Base-by-base conservation (phyloP, 2,888 invertebrate genomes). In the Lottia gigantea region DNA sequence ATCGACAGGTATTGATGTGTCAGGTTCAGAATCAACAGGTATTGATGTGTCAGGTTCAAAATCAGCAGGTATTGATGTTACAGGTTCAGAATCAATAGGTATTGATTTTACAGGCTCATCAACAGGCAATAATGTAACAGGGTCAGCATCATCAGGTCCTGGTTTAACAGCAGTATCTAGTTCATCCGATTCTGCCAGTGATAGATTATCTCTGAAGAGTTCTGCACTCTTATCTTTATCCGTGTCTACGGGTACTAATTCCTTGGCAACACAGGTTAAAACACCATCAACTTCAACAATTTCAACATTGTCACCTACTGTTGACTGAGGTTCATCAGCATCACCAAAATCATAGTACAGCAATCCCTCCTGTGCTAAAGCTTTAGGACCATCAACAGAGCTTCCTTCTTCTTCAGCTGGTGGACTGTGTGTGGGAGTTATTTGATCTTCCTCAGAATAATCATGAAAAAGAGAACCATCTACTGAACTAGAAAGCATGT, bases 261-360 rank as follows among this genome's bases (percentile, higher is more conserved):
- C 40, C 19, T 55, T 23, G 23, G 19, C 19, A 23, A 55, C 55
- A 55, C 19, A 55, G 19, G 11, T 19, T 23, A 23, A 23, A 12
- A 23, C 55, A 23, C 55, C 55, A 55, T 14, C 23, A 16, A 23
- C 23, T 23, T 55, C 55, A 55, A 55, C 55, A 55, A 55, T 23
- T 55, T 55, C 23, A 19, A 55, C 23, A 23, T 23, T 55, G 11
- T 55, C 55, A 12, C 19, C 55, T 12, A 23, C 19, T 23, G 19
- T 4, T 55, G 23, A 12, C 23, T 55, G 55, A 11, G 55, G 55
- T 14, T 19, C 55, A 55, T 55, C 55, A 55, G 55, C 11, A 55
- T 55, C 55, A 23, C 55, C 55, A 55, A 55, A 55, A 55, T 55
- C 55, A 55, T 55, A 55, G 4, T 55, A 55, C 12, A 55, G 15